These are phyloP conservation scores for Dinoponera quadriceps DNA, from an alignment of 1,140 invertebrate genomes.

Conservation along the genomic window DNA sequence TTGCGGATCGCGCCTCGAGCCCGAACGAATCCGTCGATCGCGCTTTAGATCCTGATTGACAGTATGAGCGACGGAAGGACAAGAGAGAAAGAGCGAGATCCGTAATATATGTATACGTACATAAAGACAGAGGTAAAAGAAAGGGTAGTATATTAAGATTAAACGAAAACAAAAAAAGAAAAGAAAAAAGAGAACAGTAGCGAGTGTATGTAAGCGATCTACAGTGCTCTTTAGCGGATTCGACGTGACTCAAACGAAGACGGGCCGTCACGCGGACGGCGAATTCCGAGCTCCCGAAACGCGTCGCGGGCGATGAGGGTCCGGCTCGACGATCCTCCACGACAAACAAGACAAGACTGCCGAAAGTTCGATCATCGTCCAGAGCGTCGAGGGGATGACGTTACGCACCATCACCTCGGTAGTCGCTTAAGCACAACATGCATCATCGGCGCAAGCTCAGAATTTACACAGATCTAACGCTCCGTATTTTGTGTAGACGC, in stretches of 20 bases:
- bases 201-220: slow-evolving; percentile 80
- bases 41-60: slow-evolving; percentile 43
- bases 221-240: slow-evolving; percentile 79
- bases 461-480: slow-evolving; percentile 78
- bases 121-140: slow-evolving; percentile 12
- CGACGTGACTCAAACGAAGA: slow-evolving; percentile 73
- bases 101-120: slow-evolving; percentile 12
- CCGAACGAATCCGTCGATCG: slow-evolving; percentile 46
- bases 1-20: slow-evolving; percentile 47
- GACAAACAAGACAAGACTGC: slow-evolving; percentile 54
- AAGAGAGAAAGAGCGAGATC: slow-evolving; percentile 28
- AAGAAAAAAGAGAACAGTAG: slow-evolving; percentile 63
- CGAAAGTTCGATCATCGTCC: slow-evolving; percentile 74
- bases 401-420: slow-evolving; percentile 83
- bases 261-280: slow-evolving; percentile 57
- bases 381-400: slow-evolving; percentile 78
- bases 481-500: slow-evolving; percentile 46
- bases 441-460: slow-evolving; percentile 86
- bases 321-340: slow-evolving; percentile 72
- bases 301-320: slow-evolving; percentile 1
- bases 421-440: slow-evolving; percentile 85
- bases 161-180: not conserved
- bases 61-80: slow-evolving; percentile 44
- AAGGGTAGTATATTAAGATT: slow-evolving; percentile 15
- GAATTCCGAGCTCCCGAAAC: slow-evolving; percentile 28